Percentiles rank a stretch among this genome's conserved stretches.
phyloP scores from a whole-genome alignment of 1,140 invertebrate species.

The Bombyx mori region DNA sequence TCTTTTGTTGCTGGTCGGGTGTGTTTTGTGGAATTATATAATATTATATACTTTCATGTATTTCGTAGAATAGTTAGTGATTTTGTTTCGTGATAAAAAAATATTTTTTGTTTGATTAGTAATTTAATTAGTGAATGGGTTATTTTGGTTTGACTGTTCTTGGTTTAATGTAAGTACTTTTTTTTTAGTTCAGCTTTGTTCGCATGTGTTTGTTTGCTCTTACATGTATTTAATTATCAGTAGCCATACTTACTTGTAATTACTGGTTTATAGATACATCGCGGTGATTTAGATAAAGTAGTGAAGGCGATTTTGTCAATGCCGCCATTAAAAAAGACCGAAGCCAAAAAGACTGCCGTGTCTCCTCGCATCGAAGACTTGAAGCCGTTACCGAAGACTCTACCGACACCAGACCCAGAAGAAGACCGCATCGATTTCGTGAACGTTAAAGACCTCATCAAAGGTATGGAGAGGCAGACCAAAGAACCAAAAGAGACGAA shows the following conservation, averaged over 20 bases:
- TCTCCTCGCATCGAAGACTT: conserved; percentile 42
- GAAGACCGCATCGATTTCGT: conserved; percentile 66
- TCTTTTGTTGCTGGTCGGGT: conserved; percentile 4
- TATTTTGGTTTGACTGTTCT: conserved; percentile 14
- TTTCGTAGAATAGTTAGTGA: too few species aligned
- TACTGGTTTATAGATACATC: conserved; percentile 43
- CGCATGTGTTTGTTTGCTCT: conserved; percentile 14
- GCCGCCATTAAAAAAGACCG: conserved; percentile 46
- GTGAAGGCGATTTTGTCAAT: conserved; percentile 56
- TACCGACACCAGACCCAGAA: conserved; percentile 33
- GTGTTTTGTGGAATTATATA: conserved; percentile 12
- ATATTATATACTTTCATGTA: background rate
- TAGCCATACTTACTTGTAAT: background rate
- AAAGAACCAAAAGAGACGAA: conserved; percentile 43
- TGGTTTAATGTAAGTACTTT: conserved; percentile 27
- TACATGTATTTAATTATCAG: conserved; percentile 7
- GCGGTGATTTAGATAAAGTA: conserved; percentile 57
- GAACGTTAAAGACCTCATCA: conserved; percentile 68
- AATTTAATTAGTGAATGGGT: conserved; percentile 15
- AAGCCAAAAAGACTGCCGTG: conserved; percentile 31
- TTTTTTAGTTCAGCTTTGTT: conserved; percentile 16
- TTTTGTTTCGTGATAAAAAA: too few species aligned
- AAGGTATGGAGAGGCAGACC: conserved; percentile 64
- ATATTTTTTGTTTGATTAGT: conserved; percentile 7
- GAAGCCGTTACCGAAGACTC: conserved; percentile 27